Base-by-base conservation (phyloP, 1,140 invertebrate genomes). In the Gryon sp. region DNA sequence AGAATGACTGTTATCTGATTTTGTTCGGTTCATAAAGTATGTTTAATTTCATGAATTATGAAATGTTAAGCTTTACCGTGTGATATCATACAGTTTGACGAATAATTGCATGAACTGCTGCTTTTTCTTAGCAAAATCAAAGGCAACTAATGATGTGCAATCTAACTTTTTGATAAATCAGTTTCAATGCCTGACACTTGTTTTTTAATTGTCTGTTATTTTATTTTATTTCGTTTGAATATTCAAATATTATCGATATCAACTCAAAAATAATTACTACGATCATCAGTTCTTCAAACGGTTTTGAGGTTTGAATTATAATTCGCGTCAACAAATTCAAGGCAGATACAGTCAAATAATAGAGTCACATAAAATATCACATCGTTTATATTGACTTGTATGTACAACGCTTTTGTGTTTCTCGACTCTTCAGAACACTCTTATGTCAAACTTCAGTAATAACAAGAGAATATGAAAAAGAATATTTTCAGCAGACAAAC, bases 1-100 rank as follows among this genome's bases (percentile, higher is more conserved):
- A 46, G 12, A 50, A 34, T 34, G 36, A 6, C 28, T 40, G 28
- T 81, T 76, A 75, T n/a, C 41, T 65, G 24, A 18, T 57, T 45
- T 36, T 69, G 63, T 53, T 57, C 52, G 62, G 73, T 69, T n/a
- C n/a, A n/a, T n/a, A n/a, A 45, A 68, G 73, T 70, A 79, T 20
- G 43, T 76, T 41, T 69, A 62, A 43, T 48, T 68, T 68, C 12
- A 14, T 48, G 11, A 38, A 32, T 48, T 28, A 57, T 38, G 40
- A 43, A 12, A 66, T 20, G 43, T 55, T 12, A 53, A 57, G 53
- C 24, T 41, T 36, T 45, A 57, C 16, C n/a, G n/a, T n/a, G n/a
- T n/a, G 16, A 28, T 50, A 20, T 46, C 18, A 59, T 34, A 59
- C 22, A 50, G 24, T 69, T 40, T 7, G 40, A 45, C 22, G 7